Base-by-base conservation (phyloP, 2,797 vertebrate genomes). In the Leptoclinus maculatus region DNA sequence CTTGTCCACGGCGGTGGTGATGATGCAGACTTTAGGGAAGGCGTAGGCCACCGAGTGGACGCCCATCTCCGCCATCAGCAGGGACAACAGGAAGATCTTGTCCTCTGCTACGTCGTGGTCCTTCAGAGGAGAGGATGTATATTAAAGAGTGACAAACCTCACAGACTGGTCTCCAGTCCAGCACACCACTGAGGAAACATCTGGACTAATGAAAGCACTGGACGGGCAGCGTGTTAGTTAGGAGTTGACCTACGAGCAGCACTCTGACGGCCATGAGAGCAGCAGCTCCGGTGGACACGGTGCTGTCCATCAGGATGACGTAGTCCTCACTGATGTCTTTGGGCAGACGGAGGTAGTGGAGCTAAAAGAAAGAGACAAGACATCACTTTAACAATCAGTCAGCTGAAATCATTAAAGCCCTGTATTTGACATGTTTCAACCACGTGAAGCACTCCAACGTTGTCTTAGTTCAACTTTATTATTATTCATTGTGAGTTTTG, bases 291-390 rank as follows among this genome's bases (percentile, higher is more conserved):
- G 97, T 98, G 64, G 97, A 98, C 39, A 97, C 97, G 0, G 97
- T 98, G 95, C 96, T 97, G 95, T 98, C 97, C 97, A 97, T 97
- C 74, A 98, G 93, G 84, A 97, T 97, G 60, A 98, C 97, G 0
- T 97, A 97, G 90, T 98, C 97, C 63, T 98, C 97, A 0, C 95
- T 96, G 90, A 98, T 96, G 88, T 98, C 97, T 91, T 96, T 97
- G 25, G 97, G 97, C 69, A 98, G 93, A 41, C 97, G 96, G 32
- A 98, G 95, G 90, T 97, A 97, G 89, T 97, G 97, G 3, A 98
- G 95, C 97, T 98, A 79, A 4, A 71, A 13, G 27, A 56, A 51
- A 23, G n/a, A 49, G 2, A 75, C 2, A n/a, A n/a, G n/a, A n/a
- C n/a, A n/a, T n/a, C n/a, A n/a, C n/a, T n/a, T n/a, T n/a, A n/a